Evolutionary conservation across 2,888 invertebrate genomes (phyloP), one percentile per base, ranked within the genome.

Genomic region (Ecliptopera silaceata): DNA sequence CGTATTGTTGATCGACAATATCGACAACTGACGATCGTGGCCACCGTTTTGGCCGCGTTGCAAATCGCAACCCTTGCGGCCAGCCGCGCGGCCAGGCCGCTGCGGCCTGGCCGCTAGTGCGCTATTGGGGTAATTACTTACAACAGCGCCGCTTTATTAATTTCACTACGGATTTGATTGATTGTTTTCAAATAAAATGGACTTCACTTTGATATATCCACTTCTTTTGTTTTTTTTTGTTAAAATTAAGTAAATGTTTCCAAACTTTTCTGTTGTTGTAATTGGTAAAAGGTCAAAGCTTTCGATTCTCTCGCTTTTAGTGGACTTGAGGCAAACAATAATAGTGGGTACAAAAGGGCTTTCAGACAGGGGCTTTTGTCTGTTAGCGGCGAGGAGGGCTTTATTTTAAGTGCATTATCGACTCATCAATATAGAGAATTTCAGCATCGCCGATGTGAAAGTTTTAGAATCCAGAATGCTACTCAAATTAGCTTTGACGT

Each of bases 361-460:
- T 85, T 87, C 82, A 86, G 75, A 74, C 79, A 72, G 75, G 66
- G 61, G 76, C 80, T 76, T 84, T 88, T 86, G 86, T 88, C 74
- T 78, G 74, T 61, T 65, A 62, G 50, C 52, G 58, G 60, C 63
- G 68, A 51, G 66, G 63, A 66, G 64, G 67, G 69, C 66, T 69
- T 73, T 69, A 71, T 36, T 70, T 75, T 74, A 74, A 75, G 72
- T 74, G 77, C 74, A 78, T 83, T 80, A 81, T 77, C 63, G 71
- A 71, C 70, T 74, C 42, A 53, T 43, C 42, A 58, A 47, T 47
- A 60, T 32, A 42, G 41, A 29, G 56, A 51, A 52, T 32, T 56
- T 48, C 39, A 55, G 48, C 48, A 52, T 59, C 38, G 43, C 44
- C 50, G 47, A 51, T 39, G 39, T 12, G 44, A 15, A 49, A 50